Base-by-base conservation (phyloP, 2,888 invertebrate species). In the Pseudococcus viburni region DNA sequence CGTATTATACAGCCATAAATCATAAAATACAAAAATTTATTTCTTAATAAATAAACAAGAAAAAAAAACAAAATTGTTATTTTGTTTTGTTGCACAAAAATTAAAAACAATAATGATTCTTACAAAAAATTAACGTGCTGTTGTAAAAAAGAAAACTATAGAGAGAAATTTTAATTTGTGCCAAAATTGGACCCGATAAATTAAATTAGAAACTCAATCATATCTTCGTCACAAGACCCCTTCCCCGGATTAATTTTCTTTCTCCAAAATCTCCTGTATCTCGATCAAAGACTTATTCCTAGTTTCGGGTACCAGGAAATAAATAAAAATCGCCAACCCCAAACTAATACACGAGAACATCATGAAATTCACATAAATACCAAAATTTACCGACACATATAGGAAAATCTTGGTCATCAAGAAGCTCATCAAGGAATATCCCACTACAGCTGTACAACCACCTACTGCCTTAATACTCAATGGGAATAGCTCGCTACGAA, bases 261-360 rank as follows among this genome's bases (percentile, higher is more conserved):
- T 83, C 22, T 83, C 80, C 11, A 83, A 83, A 83, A 83, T 83
- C 19, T 83, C 33, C 19, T 88, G 88, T 55, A 88, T 88, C 12
- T 88, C 83, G 9, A 80, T 83, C 59, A 88, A 80, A 46, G 83
- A 22, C 39, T 88, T 88, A 39, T 80, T 80, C 42, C 80, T 51
- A 8, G 88, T 88, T 39, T 88, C 88, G 0, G 88, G 88, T 17
- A 88, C 73, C 0, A 80, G 55, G 19, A 83, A 80, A 51, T 88
- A 88, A 3, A 88, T 80, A 19, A 80, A 88, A 8, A 88, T 4
- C 6, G 77, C 26, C 33, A 59, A 11, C 1, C 12, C 17, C 33
- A 83, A 26, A 22, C 83, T 88, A 39, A 83, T 83, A 17, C 22
- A 19, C 3, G 84, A 85, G 19, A 85, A 85, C 17, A 85, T 55